These are phyloP conservation scores for Leptoteleia sp. DNA, from an alignment of 1,140 invertebrate species.

Conservation along the genomic window DNA sequence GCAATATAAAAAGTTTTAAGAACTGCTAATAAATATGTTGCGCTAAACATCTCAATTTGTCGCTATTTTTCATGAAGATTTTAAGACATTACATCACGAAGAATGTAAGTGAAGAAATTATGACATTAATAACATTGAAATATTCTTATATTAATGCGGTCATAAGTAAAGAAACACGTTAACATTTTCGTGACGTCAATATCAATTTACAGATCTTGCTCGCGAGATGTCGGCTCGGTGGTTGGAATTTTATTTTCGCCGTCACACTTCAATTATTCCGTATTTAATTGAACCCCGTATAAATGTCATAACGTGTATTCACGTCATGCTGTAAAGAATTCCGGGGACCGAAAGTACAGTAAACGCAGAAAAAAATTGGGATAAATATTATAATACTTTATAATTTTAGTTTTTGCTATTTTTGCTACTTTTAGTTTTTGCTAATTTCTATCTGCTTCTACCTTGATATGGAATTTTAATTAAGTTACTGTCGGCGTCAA, in stretches of 20 bases:
- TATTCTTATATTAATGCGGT: not conserved
- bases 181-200: not conserved
- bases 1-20: too few relatives aligned
- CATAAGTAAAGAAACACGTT: not conserved
- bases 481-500: constrained; percentile 66
- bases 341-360: constrained; percentile 29
- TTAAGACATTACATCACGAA: too few relatives aligned
- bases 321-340: constrained; percentile 41
- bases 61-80: too few relatives aligned
- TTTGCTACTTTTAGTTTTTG: too few relatives aligned
- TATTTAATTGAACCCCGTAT: constrained; percentile 49
- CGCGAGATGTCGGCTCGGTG: not conserved
- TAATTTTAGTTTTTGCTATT: too few relatives aligned
- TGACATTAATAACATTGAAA: too few relatives aligned
- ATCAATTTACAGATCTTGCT: not conserved
- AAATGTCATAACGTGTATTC: constrained; percentile 53
- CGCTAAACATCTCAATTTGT: too few relatives aligned
- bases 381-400: too few relatives aligned
- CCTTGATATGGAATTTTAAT: constrained; percentile 61
- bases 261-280: constrained; percentile 41
- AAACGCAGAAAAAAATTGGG: too few relatives aligned
- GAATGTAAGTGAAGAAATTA: too few relatives aligned
- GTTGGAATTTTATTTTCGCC: constrained; percentile 31
- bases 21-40: too few relatives aligned
- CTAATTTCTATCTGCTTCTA: too few relatives aligned